Percentiles rank a stretch among this genome's conserved stretches.
Evolutionary conservation across 1,140 invertebrate genomes (phyloP).

Genomic region (Leptinotarsa texana): DNA sequence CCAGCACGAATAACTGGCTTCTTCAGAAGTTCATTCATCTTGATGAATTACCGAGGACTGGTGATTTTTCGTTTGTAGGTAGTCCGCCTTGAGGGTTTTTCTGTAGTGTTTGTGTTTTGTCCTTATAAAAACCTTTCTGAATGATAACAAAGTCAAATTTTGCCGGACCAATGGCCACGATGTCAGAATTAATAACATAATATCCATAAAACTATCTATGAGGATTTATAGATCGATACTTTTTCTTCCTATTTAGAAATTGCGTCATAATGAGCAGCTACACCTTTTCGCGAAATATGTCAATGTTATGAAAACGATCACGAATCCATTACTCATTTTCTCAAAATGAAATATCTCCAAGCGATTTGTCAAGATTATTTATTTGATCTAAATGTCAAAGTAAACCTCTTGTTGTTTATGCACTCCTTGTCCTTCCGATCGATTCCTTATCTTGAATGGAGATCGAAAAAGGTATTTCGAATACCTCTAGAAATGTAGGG

Average conservation of each 20-base stretch:
- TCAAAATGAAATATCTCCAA: not conserved
- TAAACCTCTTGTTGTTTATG: not conserved
- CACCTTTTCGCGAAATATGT: constrained; percentile 1
- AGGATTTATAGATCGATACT: not conserved
- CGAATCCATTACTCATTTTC: constrained; percentile 2
- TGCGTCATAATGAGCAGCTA: not conserved
- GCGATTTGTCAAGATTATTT: constrained; percentile 1
- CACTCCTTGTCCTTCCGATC: not conserved
- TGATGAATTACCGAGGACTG: too few relatives aligned
- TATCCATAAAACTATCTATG: too few relatives aligned
- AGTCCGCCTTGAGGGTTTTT: too few relatives aligned
- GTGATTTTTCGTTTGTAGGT: too few relatives aligned
- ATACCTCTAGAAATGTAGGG: too few relatives aligned
- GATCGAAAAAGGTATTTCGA: not conserved
- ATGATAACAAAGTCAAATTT: too few relatives aligned
- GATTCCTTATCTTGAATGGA: not conserved
- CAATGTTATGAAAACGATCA: not conserved
- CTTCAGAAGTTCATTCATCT: too few relatives aligned
- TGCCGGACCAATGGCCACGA: too few relatives aligned
- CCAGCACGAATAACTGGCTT: too few relatives aligned
- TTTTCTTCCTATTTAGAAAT: not conserved
- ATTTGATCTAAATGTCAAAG: constrained; percentile 6
- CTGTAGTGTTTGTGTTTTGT: too few relatives aligned
- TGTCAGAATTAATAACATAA: too few relatives aligned
- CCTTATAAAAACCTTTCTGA: too few relatives aligned